These are phyloP conservation scores for Ectemnius lituratus DNA, from an alignment of 2,888 invertebrate genomes.

Conservation along the genomic window DNA sequence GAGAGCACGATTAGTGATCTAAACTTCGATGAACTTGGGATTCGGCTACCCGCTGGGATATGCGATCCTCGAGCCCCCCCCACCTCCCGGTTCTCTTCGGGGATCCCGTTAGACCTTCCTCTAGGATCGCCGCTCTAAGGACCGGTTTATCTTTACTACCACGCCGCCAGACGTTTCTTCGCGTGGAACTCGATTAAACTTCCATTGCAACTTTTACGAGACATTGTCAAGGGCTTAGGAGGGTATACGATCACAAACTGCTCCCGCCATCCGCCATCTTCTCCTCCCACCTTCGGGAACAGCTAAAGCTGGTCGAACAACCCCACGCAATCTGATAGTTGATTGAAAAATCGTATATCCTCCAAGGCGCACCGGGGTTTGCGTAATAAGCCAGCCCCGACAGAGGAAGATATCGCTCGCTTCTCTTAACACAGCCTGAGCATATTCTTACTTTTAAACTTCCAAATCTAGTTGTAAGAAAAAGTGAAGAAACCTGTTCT, in stretches of 20 bases:
- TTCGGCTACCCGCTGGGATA: conserved; percentile 51
- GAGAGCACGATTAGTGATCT: conserved; percentile 62
- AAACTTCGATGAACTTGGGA: conserved; percentile 62
- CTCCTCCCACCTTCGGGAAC: too few relatives aligned
- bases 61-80: conserved; percentile 40
- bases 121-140: conserved; percentile 60
- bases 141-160: conserved; percentile 70
- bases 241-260: conserved; percentile 52
- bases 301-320: neutral
- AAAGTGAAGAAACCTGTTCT: too few relatives aligned
- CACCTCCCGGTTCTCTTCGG: conserved; percentile 27
- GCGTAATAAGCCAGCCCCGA: conserved; percentile 13
- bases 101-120: conserved; percentile 59
- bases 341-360: conserved; percentile 48
- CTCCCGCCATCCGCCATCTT: conserved; percentile 19
- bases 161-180: conserved; percentile 65
- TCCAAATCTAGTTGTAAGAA: too few relatives aligned
- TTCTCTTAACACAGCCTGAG: too few relatives aligned
- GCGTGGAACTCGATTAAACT: conserved; percentile 73
- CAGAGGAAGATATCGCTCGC: neutral
- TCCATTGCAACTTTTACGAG: conserved; percentile 73
- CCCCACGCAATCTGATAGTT: conserved; percentile 39
- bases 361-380: conserved; percentile 5
- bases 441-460: too few relatives aligned
- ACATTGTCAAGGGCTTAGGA: conserved; percentile 61